Percentiles rank a stretch among this genome's conserved stretches.
Conservation (phyloP, 2,797 vertebrate genomes). For the Chloroceryle inda region DNA sequence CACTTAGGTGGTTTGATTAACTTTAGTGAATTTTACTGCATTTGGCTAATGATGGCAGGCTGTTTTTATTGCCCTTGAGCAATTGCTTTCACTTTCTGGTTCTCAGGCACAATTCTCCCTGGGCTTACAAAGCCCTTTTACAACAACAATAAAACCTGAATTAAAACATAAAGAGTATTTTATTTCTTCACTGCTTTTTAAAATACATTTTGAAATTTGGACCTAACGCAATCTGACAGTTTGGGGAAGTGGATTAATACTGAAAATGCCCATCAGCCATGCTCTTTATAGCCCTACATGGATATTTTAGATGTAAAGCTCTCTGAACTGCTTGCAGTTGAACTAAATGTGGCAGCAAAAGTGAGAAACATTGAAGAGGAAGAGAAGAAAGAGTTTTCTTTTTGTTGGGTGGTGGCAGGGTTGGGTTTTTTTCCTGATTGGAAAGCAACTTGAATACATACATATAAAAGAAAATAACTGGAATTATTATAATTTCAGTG, state of each 20-base stretch:
- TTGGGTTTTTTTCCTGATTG: neutral
- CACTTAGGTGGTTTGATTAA: conserved; percentile 65
- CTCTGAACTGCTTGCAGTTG: neutral
- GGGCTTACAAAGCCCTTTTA: conserved; percentile 65
- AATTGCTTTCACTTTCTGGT: conserved; percentile 72
- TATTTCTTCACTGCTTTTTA: conserved; percentile 42
- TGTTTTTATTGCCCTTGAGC: conserved; percentile 60
- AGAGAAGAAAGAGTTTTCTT: neutral
- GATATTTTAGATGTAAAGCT: neutral
- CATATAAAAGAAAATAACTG: neutral
- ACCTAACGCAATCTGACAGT: conserved; percentile 5
- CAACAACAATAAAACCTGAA: conserved; percentile 59
- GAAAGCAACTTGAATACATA: neutral
- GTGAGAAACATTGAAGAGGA: neutral
- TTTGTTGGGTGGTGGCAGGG: neutral
- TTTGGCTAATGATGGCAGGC: conserved; percentile 58
- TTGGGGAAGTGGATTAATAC: neutral
- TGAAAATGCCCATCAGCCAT: neutral
- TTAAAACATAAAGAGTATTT: conserved; percentile 67
- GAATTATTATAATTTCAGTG: neutral
- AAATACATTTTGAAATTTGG: conserved; percentile 42
- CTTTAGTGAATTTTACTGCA: conserved; percentile 66
- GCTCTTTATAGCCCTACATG: neutral
- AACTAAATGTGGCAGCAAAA: neutral
- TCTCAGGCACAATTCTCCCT: conserved; percentile 55